Conservation (phyloP, 2,797 vertebrate genomes). For the Pangasius djambal region DNA sequence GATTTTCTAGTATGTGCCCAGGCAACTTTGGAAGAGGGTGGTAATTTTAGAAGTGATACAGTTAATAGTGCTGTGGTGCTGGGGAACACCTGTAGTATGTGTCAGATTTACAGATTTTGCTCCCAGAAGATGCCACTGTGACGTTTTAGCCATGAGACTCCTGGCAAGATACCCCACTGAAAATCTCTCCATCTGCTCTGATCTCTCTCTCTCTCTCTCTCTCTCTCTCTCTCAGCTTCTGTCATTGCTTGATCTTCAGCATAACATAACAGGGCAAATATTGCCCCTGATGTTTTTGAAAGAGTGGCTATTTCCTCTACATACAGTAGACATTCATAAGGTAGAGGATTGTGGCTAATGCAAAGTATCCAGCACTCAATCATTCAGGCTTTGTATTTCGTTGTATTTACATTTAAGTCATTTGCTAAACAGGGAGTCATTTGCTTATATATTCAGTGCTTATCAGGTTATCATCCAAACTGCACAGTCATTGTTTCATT, state of each 20-base stretch:
- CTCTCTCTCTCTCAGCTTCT: neutral
- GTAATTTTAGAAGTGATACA: neutral
- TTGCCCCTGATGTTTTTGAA: slow-evolving; percentile 16
- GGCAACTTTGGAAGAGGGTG: neutral
- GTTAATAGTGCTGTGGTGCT: neutral
- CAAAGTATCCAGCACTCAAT: neutral
- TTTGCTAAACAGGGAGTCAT: neutral
- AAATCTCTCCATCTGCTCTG: slow-evolving; percentile 43
- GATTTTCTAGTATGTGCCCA: neutral
- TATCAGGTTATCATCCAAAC: neutral
- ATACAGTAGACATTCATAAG: neutral
- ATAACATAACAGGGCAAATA: slow-evolving; percentile 35
- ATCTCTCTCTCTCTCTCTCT: neutral
- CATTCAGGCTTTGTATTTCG: neutral
- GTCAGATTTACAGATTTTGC: slow-evolving; percentile 2
- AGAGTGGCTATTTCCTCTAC: neutral
- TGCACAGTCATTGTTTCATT: neutral
- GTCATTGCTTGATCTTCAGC: slow-evolving; percentile 26
- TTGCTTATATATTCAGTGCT: neutral
- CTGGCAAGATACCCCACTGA: slow-evolving; percentile 32
- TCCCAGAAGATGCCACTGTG: neutral
- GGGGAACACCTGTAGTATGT: neutral
- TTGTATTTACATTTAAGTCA: neutral
- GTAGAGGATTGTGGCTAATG: neutral
- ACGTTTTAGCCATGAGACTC: slow-evolving; percentile 14